Base-by-base conservation (phyloP, 2,113 vertebrate genomes). In the Calidris pugnax region DNA sequence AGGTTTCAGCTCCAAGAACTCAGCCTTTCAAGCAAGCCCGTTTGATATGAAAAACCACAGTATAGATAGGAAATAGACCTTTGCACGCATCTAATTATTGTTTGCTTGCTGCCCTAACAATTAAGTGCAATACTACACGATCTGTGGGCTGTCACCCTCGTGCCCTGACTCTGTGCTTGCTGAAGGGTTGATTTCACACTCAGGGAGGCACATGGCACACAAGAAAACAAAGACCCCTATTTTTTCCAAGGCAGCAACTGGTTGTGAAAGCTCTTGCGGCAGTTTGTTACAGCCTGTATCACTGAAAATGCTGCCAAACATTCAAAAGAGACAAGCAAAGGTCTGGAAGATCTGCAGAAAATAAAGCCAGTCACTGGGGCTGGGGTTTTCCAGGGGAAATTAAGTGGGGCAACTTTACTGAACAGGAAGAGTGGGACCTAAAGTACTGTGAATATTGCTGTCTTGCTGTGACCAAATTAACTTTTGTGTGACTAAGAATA, bases 1-100 rank as follows among this genome's bases (percentile, higher is more conserved):
- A 27, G 69, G 91, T 95, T 96, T 96, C 95, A 96, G 92, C 87
- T 95, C 77, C 82, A 87, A 96, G 87, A 92, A 77, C 62, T 47
- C 47, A 83, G 92, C 87, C 90, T 67, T 89, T 84, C 62, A 22
- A 90, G 78, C 77, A 76, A 96, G 73, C 56, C 84, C 78, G 72
- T 84, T 56, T 90, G 86, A 89, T 87, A 84, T 41, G 30, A 92
- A 91, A 96, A 95, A 50, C 10, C 77, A 69, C 87, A 23, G 14
- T 21, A 48, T 1, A 91, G 92, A 73, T 55, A 90, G 87, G 87
- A 95, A 96, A 72, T 72, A 80, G 74, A 95, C 95, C 60, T 92
- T 89, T 32, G 15, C 60, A 33, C 35, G 59, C 87, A 77, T 96
- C 85, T 95, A 91, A 85, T 94, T 96, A 87, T 93, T 94, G 80